Percentiles rank a stretch among this genome's conserved stretches.
Conservation (phyloP, 2,113 vertebrate genomes). For the Nymphicus hollandicus region DNA sequence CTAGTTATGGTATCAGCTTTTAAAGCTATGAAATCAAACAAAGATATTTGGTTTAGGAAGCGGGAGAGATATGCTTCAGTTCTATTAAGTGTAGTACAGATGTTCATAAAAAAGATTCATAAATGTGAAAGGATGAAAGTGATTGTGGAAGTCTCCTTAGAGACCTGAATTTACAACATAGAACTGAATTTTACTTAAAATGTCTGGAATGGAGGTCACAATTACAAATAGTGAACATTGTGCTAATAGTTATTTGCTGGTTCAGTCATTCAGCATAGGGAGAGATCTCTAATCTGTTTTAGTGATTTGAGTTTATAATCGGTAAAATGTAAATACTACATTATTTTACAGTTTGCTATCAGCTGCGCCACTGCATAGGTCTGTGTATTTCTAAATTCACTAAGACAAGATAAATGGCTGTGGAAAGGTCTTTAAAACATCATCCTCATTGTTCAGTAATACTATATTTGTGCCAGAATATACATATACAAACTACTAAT, state of each 20-base stretch:
- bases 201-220: neutral
- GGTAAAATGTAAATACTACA: neutral
- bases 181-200: neutral
- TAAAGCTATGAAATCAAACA: neutral
- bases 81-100: neutral
- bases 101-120: neutral
- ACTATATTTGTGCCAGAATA: neutral
- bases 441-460: neutral
- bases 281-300: neutral
- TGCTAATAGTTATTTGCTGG: neutral
- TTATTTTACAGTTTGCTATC: neutral
- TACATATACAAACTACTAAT: neutral
- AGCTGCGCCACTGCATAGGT: neutral
- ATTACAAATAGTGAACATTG: neutral
- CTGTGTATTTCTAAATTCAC: neutral
- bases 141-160: neutral
- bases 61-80: rapidly evolving
- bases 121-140: neutral
- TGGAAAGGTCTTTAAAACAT: neutral
- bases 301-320: neutral
- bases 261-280: neutral
- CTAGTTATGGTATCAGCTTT: neutral
- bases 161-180: neutral
- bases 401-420: neutral
- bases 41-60: neutral